Evolutionary conservation across 1,140 invertebrate genomes (phyloP).

Genomic region (silkworm (Bombyx mori)): ASM3026992v2 NC_085124.1:728501-729000

Average conservation of each 20-base stretch:
- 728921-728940: no score
- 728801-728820: conserved; percentile 17
- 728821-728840: conserved; percentile 14
- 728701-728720: conserved; percentile 92
- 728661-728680: conserved; percentile 67
- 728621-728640: conserved; percentile 33
- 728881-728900: no score
- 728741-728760: conserved; percentile 92
- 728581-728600: conserved; percentile 28
- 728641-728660: conserved; percentile 38
- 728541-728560: conserved; percentile 11
- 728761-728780: conserved; percentile 91
- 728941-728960: no score
- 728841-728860: conserved; percentile 6
- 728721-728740: conserved; percentile 93
- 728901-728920: no score
- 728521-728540: conserved; percentile 8
- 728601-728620: conserved; percentile 40
- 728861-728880: no score
- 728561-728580: conserved; percentile 15
- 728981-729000: no score
- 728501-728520: conserved; percentile 1
- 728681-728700: conserved; percentile 87
- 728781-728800: conserved; percentile 73
- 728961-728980: no score